A percentile compares a stretch with the other conserved stretches of the same genome.
Evolutionary conservation across 1,140 invertebrate genomes (phyloP).

Genomic region (Lucilia sericata): DNA sequence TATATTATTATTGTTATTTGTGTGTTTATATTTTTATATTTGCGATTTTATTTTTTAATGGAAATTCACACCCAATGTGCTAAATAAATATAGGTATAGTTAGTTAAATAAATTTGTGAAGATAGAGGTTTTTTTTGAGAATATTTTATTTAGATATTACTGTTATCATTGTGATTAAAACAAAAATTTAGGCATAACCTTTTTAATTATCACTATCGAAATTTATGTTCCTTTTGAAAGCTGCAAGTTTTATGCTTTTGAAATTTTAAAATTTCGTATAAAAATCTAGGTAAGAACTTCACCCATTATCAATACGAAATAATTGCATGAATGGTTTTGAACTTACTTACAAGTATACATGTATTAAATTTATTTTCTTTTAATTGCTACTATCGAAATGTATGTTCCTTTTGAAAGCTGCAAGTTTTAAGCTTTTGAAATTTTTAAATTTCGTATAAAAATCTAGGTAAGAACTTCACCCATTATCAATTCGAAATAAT

Average conservation of each 20-base stretch:
- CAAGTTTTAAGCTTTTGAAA: constrained; percentile 15
- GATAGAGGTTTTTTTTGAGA: no score
- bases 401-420: constrained; percentile 14
- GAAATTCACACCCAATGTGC: not conserved
- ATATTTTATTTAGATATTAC: no score
- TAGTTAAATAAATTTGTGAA: no score
- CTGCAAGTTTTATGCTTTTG: constrained; percentile 9
- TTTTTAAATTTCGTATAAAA: constrained; percentile 22
- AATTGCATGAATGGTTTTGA: constrained; percentile 24
- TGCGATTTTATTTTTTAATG: not conserved
- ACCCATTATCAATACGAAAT: constrained; percentile 20
- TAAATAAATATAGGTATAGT: not conserved
- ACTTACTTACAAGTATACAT: not conserved
- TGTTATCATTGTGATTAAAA: no score
- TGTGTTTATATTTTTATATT: not conserved
- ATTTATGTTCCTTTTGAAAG: constrained; percentile 13
- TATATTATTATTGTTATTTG: not conserved
- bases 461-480: constrained; percentile 21
- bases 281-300: constrained; percentile 11
- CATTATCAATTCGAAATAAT: constrained; percentile 21
- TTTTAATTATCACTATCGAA: not conserved
- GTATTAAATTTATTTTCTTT: no score
- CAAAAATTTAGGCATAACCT: no score
- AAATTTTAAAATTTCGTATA: constrained; percentile 28
- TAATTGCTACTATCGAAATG: not conserved